Conservation (phyloP, 2,888 invertebrate species). For the Baronia brevicornis region DNA sequence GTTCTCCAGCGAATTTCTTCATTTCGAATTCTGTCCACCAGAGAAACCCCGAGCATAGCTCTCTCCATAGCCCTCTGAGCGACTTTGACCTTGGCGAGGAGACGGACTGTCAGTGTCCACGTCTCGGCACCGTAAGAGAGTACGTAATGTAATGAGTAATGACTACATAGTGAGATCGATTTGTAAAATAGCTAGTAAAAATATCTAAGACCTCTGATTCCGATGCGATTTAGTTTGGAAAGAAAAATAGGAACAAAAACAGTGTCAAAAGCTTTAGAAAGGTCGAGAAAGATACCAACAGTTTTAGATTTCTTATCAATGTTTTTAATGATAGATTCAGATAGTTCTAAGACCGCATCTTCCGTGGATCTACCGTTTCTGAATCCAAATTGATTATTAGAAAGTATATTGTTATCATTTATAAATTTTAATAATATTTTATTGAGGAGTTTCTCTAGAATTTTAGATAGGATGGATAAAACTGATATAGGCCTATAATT, state of each 20-base stretch:
- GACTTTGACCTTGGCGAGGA: too few relatives aligned
- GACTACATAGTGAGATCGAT: constrained; percentile 2
- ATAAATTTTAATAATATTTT: constrained; percentile 1
- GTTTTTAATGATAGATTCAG: constrained; percentile 1
- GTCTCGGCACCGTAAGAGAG: too few relatives aligned
- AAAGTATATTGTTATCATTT: constrained; percentile 7
- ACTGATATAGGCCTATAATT: constrained; percentile 12
- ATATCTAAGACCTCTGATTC: constrained; percentile 3
- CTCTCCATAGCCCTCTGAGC: too few relatives aligned
- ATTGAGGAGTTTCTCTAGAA: constrained; percentile 13
- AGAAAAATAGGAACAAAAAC: constrained; percentile 5
- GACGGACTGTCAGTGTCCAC: too few relatives aligned
- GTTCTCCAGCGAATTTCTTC: too few relatives aligned
- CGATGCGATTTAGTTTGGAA: constrained; percentile 1
- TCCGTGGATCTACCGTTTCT: constrained; percentile 8
- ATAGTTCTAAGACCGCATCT: constrained; percentile 9
- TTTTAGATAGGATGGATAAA: constrained; percentile 9
- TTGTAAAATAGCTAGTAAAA: constrained; percentile 1
- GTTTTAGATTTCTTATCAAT: constrained; percentile 8
- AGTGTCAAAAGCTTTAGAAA: constrained; percentile 9
- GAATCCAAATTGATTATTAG: constrained; percentile 11
- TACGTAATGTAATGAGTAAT: background rate
- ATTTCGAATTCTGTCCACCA: too few relatives aligned
- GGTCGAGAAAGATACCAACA: constrained; percentile 1
- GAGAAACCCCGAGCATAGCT: too few relatives aligned